Evolutionary conservation across 2,113 vertebrate genomes (phyloP).

Genomic region (Callorhinus ursinus): DNA sequence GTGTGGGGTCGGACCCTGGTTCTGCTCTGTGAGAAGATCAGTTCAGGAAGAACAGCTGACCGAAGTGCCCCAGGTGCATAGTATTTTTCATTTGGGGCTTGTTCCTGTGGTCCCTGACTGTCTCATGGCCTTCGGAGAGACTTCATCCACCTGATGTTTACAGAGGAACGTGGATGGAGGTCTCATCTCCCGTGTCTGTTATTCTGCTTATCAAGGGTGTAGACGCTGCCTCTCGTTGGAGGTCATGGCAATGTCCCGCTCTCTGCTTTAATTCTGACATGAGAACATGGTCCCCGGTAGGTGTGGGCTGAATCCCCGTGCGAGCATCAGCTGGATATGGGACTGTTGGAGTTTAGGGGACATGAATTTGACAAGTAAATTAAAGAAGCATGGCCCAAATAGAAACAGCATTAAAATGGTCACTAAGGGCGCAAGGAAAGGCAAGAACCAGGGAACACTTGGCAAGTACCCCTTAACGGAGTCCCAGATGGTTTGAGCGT

Average conservation of each 20-base stretch:
- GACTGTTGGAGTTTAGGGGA: not conserved
- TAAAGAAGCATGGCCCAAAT: not conserved
- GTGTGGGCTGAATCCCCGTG: not conserved
- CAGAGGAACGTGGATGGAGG: not conserved
- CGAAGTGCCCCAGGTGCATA: not conserved
- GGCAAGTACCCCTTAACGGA: not conserved
- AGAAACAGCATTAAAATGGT: not conserved
- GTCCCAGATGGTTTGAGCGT: not conserved
- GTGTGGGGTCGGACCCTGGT: not conserved
- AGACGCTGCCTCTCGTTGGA: not conserved
- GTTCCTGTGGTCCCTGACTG: not conserved
- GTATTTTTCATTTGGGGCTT: not conserved
- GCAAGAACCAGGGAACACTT: not conserved
- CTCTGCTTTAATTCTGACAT: not conserved
- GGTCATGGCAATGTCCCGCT: not conserved
- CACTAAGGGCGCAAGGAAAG: not conserved
- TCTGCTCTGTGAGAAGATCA: not conserved
- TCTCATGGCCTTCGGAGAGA: too few relatives aligned
- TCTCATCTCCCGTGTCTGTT: too few relatives aligned
- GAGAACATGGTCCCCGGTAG: not conserved
- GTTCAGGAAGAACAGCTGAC: not conserved
- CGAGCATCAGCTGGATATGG: not conserved
- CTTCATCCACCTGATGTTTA: not conserved
- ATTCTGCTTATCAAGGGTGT: not conserved
- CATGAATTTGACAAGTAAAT: not conserved